Evolutionary conservation across 2,797 vertebrate genomes (phyloP).

Genomic region (Yasuhikotakia modesta): DNA sequence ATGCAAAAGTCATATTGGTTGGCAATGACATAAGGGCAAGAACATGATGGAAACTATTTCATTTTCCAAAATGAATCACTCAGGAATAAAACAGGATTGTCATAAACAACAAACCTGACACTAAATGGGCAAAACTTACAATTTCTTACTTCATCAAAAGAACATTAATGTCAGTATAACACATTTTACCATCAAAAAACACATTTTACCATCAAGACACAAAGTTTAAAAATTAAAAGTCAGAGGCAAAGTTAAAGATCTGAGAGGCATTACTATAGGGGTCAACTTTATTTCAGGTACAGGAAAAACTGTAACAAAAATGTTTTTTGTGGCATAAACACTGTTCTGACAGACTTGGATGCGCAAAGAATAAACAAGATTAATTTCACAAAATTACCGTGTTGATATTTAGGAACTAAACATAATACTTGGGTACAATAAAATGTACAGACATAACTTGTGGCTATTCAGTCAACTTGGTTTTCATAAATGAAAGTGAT

Average conservation of each 20-base stretch:
- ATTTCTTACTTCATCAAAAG: background rate
- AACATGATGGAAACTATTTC: no score
- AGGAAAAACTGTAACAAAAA: constrained; percentile 53
- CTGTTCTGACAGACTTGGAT: constrained; percentile 47
- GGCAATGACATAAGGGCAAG: no score
- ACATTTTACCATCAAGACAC: background rate
- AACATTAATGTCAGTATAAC: background rate
- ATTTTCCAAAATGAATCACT: no score
- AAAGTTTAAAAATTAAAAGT: constrained; percentile 24
- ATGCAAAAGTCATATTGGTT: no score
- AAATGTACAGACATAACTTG: constrained; percentile 28
- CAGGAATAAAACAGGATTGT: background rate
- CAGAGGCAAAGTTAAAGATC: constrained; percentile 39
- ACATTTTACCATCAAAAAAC: background rate
- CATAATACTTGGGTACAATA: constrained; percentile 54
- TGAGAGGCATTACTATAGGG: constrained; percentile 59
- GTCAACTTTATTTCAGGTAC: constrained; percentile 61
- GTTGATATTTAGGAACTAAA: constrained; percentile 50
- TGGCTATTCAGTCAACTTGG: constrained; percentile 21
- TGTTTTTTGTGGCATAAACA: constrained; percentile 36
- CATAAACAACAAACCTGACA: background rate
- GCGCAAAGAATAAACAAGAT: constrained; percentile 52
- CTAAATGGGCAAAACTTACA: background rate
- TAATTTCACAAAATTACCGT: constrained; percentile 46
- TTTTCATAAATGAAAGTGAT: constrained; percentile 16